Base-by-base conservation (phyloP, 2,113 vertebrate species). In the Datnioides undecimradiatus region DNA sequence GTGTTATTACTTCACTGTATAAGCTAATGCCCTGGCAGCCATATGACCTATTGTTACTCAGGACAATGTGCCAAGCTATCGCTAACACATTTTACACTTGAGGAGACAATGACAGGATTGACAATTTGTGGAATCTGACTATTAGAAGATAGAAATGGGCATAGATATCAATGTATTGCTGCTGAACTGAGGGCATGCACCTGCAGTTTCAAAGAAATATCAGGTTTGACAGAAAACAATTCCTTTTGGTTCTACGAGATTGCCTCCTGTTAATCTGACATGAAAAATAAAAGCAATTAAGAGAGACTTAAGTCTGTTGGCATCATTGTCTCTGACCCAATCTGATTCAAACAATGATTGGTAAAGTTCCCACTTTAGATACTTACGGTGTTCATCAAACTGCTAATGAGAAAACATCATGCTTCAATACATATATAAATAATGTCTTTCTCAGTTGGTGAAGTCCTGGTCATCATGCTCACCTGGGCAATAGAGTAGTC, bases 401-500 rank as follows among this genome's bases (percentile, higher is more conserved):
- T 38, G 6, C 6, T 19, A 65, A 34, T 34, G 48, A 64, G 14
- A 7, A 54, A 41, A 57, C 51, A 33, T 51, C 36, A 12, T 10
- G 34, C 10, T 9, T 34, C 2, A n/a, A 43, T 33, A 25, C 31
- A 17, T 49, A 48, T 10, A 27, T 57, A 17, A 6, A 27, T 57
- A 17, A 6, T 8, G 13, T 54, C 29, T 29, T 23, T 43, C 31
- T 54, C 6, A 33, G 23, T 27, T 2, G 19, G 5, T 49, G 19
- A 6, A 9, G 19, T 1, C 27, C 7, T 8, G 65, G 46, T 2
- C 16, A 33, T 17, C 3, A 0, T 19, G 3, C 80, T 87, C 65
- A 98, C 98, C 96, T 99, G 98, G 49, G 97, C 98, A 79, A 99
- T 99, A n/a, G 98, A 99, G 91, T 99, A 99, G 86, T 99, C 98